Evolutionary conservation across 2,888 invertebrate species (phyloP).

Genomic region (Lasioglossum malachurum): DNA sequence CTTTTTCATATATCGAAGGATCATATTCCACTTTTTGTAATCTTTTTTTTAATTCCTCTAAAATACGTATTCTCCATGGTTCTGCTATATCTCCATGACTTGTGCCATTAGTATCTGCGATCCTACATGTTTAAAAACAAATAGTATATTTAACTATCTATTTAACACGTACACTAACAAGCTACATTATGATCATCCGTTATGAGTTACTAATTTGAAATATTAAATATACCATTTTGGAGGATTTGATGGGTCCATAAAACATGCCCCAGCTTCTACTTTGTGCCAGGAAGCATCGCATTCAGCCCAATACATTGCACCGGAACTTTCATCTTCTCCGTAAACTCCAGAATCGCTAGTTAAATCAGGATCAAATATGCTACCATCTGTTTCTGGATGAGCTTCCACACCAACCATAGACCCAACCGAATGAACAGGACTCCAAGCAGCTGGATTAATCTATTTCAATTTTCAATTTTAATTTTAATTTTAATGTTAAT

Average conservation of each 20-base stretch:
- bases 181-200: background rate
- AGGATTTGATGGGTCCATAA: slow-evolving; percentile 89
- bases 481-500: slow-evolving; percentile 9
- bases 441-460: slow-evolving; percentile 93
- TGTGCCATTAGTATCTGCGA: slow-evolving; percentile 87
- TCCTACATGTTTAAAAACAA: slow-evolving; percentile 68
- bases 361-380: slow-evolving; percentile 91
- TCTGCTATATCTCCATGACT: slow-evolving; percentile 89
- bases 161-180: background rate
- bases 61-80: slow-evolving; percentile 91
- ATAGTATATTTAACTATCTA: background rate
- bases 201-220: background rate
- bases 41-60: slow-evolving; percentile 89
- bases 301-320: slow-evolving; percentile 91
- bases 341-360: slow-evolving; percentile 91
- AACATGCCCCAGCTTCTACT: slow-evolving; percentile 93
- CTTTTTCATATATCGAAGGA: slow-evolving; percentile 89
- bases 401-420: slow-evolving; percentile 93
- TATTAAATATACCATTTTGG: slow-evolving; percentile 89
- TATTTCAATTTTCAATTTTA: slow-evolving; percentile 45
- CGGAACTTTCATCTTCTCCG: slow-evolving; percentile 91
- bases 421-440: slow-evolving; percentile 94
- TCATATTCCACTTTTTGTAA: slow-evolving; percentile 86
- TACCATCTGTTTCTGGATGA: slow-evolving; percentile 94
- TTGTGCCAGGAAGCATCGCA: slow-evolving; percentile 93